Evolutionary conservation across 2,888 invertebrate species (phyloP), one percentile per base, ranked within the genome.

Genomic region (Dicranocentrus wangi): DNA sequence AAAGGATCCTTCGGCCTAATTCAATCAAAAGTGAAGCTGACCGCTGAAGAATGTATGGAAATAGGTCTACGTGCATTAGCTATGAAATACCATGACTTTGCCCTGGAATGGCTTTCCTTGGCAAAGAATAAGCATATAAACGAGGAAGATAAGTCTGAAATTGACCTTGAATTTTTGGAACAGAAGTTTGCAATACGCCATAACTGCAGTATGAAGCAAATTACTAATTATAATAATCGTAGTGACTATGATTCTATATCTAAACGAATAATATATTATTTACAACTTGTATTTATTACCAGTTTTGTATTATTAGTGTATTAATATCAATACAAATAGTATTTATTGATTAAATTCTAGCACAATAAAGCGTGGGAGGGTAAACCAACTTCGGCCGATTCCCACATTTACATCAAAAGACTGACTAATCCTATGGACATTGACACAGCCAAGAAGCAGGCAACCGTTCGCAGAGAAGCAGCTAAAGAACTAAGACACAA

Each of bases 31-130:
- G 43, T 79, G n/a, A 65, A 25, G n/a, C 47, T 79, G 15, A 58
- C 65, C n/a, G 63, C 79, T 28, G 71, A 71, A 28, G 55, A 79
- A 21, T 71, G 71, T 23, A n/a, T 68, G 28, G 72, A 79, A 32
- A 43, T 79, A 25, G 79, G 79, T 21, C 28, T 79, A 8, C 53
- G 79, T 21, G 79, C 71, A 17, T n/a, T 65, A 21, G 58, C 65
- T 1, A 39, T 60, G 19, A 65, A 55, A 32, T 17, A 42, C 15
- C 58, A 68, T 61, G 71, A 65, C n/a, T 53, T 66, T 19, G 78
- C 83, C 3, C 25, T 83, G 21, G 77, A 78, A 61, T 83, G 83
- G 83, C 43, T 81, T 13, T 23, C 71, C 19, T n/a, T 65, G 2
- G 69, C 72, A 21, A 28, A 63, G 19, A n/a, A 3, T 7, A 76